Base-by-base conservation (phyloP, 2,113 vertebrate species). In the Datnioides undecimradiatus region DNA sequence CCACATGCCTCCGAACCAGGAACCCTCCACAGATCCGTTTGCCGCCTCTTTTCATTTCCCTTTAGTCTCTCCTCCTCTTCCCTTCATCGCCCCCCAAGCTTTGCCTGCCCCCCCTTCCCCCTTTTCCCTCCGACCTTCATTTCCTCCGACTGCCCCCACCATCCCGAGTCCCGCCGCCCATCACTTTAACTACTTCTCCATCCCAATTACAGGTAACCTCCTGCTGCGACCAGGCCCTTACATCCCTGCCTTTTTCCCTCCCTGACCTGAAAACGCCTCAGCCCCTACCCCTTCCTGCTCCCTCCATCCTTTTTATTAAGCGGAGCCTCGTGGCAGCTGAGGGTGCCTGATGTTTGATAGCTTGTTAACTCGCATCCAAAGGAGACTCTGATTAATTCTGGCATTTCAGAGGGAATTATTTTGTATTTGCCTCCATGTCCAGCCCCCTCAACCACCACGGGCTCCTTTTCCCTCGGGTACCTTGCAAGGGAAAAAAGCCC, bases 141-240 rank as follows among this genome's bases (percentile, higher is more conserved):
- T 86, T 81, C 76, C 76, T 57, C 33, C 12, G 1, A 33, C 68
- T 40, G 17, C 54, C 58, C 68, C 34, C n/a, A 67, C 55, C 63
- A 29, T 51, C 33, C 12, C 7, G 8, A 40, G 43, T 31, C 48
- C 64, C 4, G 1, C 14, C 5, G 7, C 68, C 60, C 55, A 73
- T 74, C 71, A 55, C 57, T 89, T 79, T 78, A 51, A 76, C 76
- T 73, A 80, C 79, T 76, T 81, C 80, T 88, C 69, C 58, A 70
- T 84, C 71, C 87, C 89, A 92, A 88, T 93, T 91, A 88, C 59
- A 82, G 69, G 76, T 83, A 79, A 74, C 60, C 83, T 70, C 84
- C 84, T 41, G 55, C 83, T 77, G 67, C 1, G 29, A 54, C 16
- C 49, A 43, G 79, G 23, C 66, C 60, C 62, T 84, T 79, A 86